These are phyloP conservation scores for Acanthis flammea DNA, from an alignment of 2,797 vertebrate species.

Conservation along the genomic window DNA sequence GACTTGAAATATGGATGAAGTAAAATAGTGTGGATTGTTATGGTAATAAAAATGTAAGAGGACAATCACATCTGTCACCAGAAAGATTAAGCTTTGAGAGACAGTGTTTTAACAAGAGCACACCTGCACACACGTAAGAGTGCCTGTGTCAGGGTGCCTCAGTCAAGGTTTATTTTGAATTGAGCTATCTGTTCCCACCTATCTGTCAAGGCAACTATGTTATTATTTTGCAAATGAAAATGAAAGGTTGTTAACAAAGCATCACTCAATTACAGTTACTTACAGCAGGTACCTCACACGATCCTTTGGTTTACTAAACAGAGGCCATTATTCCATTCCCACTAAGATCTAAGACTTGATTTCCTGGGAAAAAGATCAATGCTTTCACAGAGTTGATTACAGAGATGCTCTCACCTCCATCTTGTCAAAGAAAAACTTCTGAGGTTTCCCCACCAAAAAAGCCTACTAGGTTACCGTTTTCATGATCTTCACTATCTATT, in stretches of 20 bases:
- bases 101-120: fast-evolving
- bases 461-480: background rate
- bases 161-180: background rate
- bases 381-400: background rate
- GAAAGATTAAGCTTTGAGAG: background rate
- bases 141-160: background rate
- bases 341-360: background rate
- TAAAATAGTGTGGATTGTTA: background rate
- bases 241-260: background rate
- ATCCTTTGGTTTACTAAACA: background rate
- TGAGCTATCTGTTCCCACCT: background rate
- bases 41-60: background rate
- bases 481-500: background rate
- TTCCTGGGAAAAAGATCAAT: background rate
- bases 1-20: background rate
- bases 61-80: background rate
- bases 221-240: background rate
- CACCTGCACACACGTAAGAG: background rate
- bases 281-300: background rate
- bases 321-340: background rate
- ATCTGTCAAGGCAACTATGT: background rate
- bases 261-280: background rate
- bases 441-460: background rate
- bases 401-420: background rate
- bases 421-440: background rate